Evolutionary conservation across 2,888 invertebrate genomes (phyloP), one percentile per base, ranked within the genome.

Genomic region (Ophion ellenae): DNA sequence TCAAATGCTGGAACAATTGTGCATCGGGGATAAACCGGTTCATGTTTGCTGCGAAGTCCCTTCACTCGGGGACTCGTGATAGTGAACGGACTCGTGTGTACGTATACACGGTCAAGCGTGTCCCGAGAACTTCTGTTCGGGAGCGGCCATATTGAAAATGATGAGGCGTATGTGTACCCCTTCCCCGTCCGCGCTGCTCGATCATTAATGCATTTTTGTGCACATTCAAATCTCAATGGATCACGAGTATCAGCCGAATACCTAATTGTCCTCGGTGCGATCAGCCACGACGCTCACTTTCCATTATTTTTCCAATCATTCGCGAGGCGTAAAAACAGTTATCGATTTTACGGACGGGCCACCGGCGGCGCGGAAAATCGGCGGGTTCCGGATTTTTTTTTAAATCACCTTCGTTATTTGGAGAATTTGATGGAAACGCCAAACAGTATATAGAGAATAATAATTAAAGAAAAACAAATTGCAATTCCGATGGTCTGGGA

Each of bases 1-100:
- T 95, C 90, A 95, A 94, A 94, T 95, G 95, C 90, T 95, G 95
- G 90, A 96, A 93, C 93, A 95, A 95, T 94, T 95, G 95, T 91
- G 95, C 94, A 94, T 95, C 95, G 94, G 95, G 95, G 90, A 96
- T 94, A 94, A 96, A 95, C 94, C 96, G 95, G 95, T 95, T 94
- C 94, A 96, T 95, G 94, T 95, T 95, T 94, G 95, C 94, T 93
- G 95, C 95, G 67, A 95, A 94, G 92, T 94, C 94, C 93, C 94
- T 94, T 94, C 14, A 95, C 94, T 94, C 95, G 94, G 92, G 95
- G 93, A 95, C 95, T 96, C 96, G 96, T 96, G 89, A 90, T 84
- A 70, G 63, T 59, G 81, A 47, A 79, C 79, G 70, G 74, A 75
- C 69, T 10, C 66, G 36, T n/a, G 24, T 64, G 45, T 24, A 75